phyloP scores from a whole-genome alignment of 2,888 invertebrate species.

The Orthosia cruda region DNA sequence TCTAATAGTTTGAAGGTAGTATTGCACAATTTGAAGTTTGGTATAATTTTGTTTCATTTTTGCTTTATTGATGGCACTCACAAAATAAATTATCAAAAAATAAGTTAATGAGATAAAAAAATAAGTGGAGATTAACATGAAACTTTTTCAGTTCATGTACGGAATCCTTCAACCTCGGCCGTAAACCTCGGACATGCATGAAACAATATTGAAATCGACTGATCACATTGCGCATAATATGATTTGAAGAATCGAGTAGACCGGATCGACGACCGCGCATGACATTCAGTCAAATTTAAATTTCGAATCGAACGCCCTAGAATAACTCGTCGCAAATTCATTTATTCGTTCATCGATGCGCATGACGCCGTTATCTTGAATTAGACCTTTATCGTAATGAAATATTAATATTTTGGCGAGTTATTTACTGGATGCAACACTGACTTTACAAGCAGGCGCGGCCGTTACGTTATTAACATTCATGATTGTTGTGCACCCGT shows the following conservation, averaged over 20 bases:
- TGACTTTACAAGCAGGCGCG: conserved; percentile 24
- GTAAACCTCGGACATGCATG: conserved; percentile 51
- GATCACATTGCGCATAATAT: conserved; percentile 62
- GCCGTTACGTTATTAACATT: conserved; percentile 47
- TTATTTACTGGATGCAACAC: conserved; percentile 33
- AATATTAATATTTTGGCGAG: conserved; percentile 50
- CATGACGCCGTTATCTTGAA: conserved; percentile 57
- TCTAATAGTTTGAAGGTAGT: not conserved
- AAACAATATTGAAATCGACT: conserved; percentile 65
- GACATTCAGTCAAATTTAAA: conserved; percentile 67
- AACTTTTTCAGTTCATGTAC: conserved; percentile 11
- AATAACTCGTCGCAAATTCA: conserved; percentile 57
- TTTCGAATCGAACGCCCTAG: conserved; percentile 64
- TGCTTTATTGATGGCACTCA: not conserved
- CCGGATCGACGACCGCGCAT: conserved; percentile 51
- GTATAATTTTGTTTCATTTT: not conserved
- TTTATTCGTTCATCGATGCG: conserved; percentile 59
- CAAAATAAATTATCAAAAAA: not conserved
- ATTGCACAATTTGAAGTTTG: not conserved
- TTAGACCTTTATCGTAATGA: conserved; percentile 50
- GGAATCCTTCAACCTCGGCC: conserved; percentile 42
- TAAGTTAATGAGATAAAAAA: not conserved
- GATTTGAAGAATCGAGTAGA: conserved; percentile 45
- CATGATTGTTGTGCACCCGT: conserved; percentile 41
- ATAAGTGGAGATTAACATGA: not conserved